Percentiles rank a stretch among this genome's conserved stretches.
phyloP scores from a whole-genome alignment of 2,113 vertebrate genomes.

The Benthochromis sp. region DNA sequence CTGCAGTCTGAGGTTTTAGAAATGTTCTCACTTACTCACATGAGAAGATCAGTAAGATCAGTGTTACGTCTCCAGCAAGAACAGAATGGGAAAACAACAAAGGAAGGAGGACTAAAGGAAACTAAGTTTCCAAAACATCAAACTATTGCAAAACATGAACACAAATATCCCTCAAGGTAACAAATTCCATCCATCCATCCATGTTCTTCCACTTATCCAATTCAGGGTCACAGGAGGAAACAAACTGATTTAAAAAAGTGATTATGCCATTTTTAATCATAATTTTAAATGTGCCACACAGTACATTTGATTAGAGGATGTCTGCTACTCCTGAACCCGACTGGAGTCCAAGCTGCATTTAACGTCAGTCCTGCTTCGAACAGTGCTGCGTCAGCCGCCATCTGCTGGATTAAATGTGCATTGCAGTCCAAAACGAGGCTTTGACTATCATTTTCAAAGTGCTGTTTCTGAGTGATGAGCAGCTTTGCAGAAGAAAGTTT shows the following conservation, averaged over 20 bases:
- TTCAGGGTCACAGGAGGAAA: background rate
- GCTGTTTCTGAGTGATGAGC: background rate
- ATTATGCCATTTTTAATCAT: rapidly evolving
- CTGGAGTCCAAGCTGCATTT: background rate
- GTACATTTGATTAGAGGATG: background rate
- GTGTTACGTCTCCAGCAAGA: background rate
- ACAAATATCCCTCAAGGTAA: background rate
- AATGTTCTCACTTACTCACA: background rate
- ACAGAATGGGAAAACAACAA: background rate
- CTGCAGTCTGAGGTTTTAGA: background rate
- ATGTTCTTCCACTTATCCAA: background rate
- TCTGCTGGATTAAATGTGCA: background rate
- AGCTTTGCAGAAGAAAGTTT: background rate
- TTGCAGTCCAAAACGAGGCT: background rate
- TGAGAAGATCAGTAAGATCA: background rate
- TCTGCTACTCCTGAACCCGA: background rate
- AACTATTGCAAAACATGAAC: background rate
- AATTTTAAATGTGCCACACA: background rate
- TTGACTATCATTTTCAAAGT: background rate
- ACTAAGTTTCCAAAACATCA: background rate
- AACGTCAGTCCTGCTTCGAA: rapidly evolving
- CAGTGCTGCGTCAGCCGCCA: background rate
- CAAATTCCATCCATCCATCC: background rate
- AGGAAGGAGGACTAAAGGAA: background rate
- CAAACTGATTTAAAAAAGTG: background rate